Conservation (phyloP, 2,888 invertebrate species). For the Autographa gamma region DNA sequence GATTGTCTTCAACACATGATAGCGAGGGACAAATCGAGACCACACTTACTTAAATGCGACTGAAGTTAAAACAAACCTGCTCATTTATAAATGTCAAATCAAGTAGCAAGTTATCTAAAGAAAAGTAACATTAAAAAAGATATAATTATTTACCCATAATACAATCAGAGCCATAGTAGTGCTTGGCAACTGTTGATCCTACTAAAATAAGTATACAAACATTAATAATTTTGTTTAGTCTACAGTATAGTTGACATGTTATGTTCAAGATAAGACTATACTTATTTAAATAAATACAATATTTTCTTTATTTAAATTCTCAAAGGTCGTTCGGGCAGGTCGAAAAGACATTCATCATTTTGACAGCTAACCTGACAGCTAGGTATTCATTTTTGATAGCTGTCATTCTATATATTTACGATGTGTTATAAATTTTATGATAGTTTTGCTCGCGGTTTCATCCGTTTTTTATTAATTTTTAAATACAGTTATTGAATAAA, state of each 20-base stretch:
- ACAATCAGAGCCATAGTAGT: not conserved
- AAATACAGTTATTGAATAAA: too few species aligned
- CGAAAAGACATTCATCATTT: conserved; percentile 22
- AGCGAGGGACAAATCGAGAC: too few species aligned
- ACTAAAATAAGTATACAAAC: not conserved
- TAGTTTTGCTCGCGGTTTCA: not conserved
- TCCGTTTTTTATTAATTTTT: not conserved
- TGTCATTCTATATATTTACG: conserved; percentile 41
- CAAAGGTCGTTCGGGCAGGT: conserved; percentile 24
- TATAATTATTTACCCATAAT: not conserved
- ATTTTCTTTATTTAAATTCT: not conserved
- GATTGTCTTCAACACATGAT: too few species aligned
- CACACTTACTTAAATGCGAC: too few species aligned
- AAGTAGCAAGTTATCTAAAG: too few species aligned
- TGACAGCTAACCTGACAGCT: conserved; percentile 14
- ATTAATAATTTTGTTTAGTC: not conserved
- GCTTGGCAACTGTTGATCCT: not conserved
- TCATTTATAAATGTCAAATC: too few species aligned
- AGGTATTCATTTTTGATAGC: conserved; percentile 12
- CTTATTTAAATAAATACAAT: conserved; percentile 32
- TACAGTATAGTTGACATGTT: not conserved
- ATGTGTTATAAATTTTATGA: too few species aligned
- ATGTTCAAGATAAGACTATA: not conserved
- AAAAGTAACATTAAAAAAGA: too few species aligned
- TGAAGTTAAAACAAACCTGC: too few species aligned